Percentiles rank a stretch among this genome's conserved stretches.
phyloP scores from a whole-genome alignment of 2,797 vertebrate genomes.

The Mionectes olivaceus region DNA sequence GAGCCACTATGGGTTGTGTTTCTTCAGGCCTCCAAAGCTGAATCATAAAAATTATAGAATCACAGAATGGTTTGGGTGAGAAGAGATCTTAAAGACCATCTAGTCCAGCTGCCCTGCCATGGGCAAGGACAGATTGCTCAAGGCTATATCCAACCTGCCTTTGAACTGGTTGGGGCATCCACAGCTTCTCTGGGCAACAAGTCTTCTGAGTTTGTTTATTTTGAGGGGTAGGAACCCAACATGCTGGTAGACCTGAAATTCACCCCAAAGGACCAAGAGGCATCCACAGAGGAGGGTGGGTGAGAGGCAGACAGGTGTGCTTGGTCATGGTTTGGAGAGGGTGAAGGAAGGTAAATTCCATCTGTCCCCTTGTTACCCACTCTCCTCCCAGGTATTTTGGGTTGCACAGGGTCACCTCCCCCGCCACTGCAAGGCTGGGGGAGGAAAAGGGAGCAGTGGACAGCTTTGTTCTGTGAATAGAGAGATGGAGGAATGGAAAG shows the following conservation, averaged over 20 bases:
- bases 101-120: background rate
- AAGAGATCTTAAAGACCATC: background rate
- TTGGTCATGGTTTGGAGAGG: background rate
- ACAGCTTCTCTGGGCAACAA: background rate
- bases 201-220: background rate
- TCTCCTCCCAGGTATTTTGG: background rate
- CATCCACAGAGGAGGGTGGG: background rate
- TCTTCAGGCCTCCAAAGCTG: background rate
- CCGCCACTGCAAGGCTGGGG: background rate
- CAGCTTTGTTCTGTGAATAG: background rate
- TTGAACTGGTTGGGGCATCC: too few relatives aligned
- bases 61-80: background rate
- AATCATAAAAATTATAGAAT: background rate
- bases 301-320: background rate
- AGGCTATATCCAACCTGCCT: background rate
- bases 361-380: background rate
- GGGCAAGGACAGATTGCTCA: background rate
- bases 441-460: background rate
- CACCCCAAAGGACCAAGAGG: background rate
- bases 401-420: background rate
- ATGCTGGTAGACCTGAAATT: background rate
- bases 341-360: background rate
- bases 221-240: background rate
- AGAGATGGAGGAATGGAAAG: background rate
- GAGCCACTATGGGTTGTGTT: background rate